Evolutionary conservation across 2,797 vertebrate genomes (phyloP).

Genomic region (Diplodus puntazzo): DNA sequence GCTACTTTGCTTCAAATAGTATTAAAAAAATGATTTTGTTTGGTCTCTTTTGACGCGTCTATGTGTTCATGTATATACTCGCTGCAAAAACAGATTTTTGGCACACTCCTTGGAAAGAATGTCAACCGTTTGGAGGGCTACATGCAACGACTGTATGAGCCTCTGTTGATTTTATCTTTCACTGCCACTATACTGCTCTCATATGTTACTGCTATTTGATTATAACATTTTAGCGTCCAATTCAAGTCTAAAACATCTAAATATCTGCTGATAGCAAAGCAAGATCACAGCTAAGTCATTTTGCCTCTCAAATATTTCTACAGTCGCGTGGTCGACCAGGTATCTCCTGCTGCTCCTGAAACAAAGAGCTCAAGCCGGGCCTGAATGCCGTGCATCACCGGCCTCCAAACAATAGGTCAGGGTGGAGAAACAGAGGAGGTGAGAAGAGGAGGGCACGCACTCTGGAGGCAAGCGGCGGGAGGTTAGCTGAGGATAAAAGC

Average conservation of each 20-base stretch:
- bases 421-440: constrained; percentile 53
- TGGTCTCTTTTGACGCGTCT: not conserved
- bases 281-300: not conserved
- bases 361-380: constrained; percentile 55
- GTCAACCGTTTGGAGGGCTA: not conserved
- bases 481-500: constrained; percentile 25
- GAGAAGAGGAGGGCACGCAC: constrained; percentile 40
- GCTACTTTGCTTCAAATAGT: not conserved
- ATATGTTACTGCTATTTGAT: not conserved
- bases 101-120: not conserved
- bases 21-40: constrained; percentile 5
- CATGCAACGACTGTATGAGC: not conserved
- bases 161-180: too few species aligned
- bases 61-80: not conserved
- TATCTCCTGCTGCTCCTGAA: constrained; percentile 30
- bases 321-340: constrained; percentile 14
- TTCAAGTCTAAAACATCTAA: not conserved
- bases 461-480: constrained; percentile 36
- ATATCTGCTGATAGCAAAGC: not conserved
- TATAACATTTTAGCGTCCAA: not conserved
- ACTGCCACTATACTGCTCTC: not conserved
- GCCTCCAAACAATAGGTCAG: constrained; percentile 55
- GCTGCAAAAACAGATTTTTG: not conserved
- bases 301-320: not conserved
- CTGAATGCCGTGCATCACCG: constrained; percentile 31